Base-by-base conservation (phyloP, 2,888 invertebrate species). In the Polyploca ridens region DNA sequence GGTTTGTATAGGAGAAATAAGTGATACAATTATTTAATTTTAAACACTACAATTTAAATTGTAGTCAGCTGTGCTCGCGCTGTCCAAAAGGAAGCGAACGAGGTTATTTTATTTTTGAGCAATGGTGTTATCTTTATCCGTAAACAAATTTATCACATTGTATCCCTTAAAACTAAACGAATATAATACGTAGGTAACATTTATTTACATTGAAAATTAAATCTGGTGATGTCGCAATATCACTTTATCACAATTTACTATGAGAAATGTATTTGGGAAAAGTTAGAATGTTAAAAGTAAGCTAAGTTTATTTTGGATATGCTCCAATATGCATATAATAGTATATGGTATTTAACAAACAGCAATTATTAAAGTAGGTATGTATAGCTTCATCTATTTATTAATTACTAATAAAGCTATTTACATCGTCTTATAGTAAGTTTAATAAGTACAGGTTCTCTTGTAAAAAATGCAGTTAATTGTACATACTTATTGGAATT, bases 101-200 rank as follows among this genome's bases (percentile, higher is more conserved):
- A 38, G 38, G 7, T 7, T 64, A 74, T 57, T 11, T 59, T 49
- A 46, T 54, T 58, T 69, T 64, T 69, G 73, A 77, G 74, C 77
- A 76, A 78, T 77, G 74, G 72, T 71, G 66, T 62, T 71, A 72
- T 72, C 70, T 77, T 76, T 68, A 68, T 63, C 68, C 69, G 69
- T 67, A 71, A 68, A 69, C 63, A 62, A 27, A 41, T 82, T 79
- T 85, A 85, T 85, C 84, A 85, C 85, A 85, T 72, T 79, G 79
- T 82, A 82, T 81, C 76, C 75, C 77, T 80, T 79, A 80, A 62
- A 78, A 66, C 74, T 81, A 79, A 74, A 69, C 73, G 65, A 72
- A 69, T 64, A 60, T 64, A 61, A 61, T 65, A 64, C 35, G 33
- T 64, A 62, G 54, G 58, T 61, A 14, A 63, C 35, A 66, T 58